Evolutionary conservation across 2,888 invertebrate species (phyloP), one percentile per base, ranked within the genome.

Genomic region (Scotopteryx bipunctaria): DNA sequence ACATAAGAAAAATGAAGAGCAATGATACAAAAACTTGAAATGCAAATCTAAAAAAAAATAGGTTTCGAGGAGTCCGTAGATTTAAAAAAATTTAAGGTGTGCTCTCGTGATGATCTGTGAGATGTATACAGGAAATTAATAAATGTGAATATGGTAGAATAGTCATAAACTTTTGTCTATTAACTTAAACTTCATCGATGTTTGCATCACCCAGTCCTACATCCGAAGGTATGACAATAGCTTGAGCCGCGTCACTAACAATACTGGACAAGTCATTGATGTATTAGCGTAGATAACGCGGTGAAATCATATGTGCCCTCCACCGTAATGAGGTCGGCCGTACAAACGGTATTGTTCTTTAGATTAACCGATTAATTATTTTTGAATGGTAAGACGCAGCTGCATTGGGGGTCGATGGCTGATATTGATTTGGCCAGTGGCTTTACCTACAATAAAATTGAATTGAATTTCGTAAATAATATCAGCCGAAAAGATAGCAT

Each of bases 211-310:
- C 8, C 63, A 51, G 5, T 57, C 15, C 56, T 56, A 57, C 50
- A 53, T 35, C 36, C 32, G 35, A 47, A 49, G 46, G 9, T 33
- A 59, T 37, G 74, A 80, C 82, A 80, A 80, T 74, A 70, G 76
- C 65, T 65, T 53, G 62, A 61, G 73, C 65, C 72, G 78, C 83
- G 82, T 83, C 84, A 79, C 83, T 84, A 85, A 86, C 86, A 86
- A 84, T 84, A 80, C 80, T 78, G 81, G 86, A 86, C 85, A 85
- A 83, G 80, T 77, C 75, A 78, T 86, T 88, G 88, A 89, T 89
- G 86, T 85, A 86, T 87, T 82, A 81, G 83, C 74, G 68, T 71
- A 80, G 88, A 87, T 88, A 87, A 80, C 77, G 73, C 78, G 71
- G 83, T 81, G 88, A 88, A 87, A 86, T 86, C 87, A 88, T 78